Conservation (phyloP, 2,113 vertebrate genomes). For the Addax nasomaculatus region DNA sequence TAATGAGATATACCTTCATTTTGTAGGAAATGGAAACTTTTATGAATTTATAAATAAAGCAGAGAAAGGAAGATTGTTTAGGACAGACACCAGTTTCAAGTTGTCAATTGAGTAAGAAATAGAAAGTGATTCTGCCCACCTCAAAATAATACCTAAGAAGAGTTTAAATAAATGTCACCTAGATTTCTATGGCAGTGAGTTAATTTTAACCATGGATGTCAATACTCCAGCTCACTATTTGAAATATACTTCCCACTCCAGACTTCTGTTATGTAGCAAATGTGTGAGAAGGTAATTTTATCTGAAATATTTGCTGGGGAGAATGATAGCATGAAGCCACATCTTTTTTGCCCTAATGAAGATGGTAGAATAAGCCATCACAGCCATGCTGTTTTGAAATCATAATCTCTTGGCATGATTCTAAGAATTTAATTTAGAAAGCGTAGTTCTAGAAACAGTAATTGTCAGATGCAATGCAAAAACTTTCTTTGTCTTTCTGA, state of each 20-base stretch:
- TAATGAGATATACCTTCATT: background rate
- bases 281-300: background rate
- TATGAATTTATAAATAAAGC: background rate
- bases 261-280: background rate
- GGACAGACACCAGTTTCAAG: background rate
- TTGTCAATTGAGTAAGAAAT: background rate
- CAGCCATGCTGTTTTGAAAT: constrained; percentile 20
- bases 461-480: background rate
- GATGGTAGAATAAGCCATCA: background rate
- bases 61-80: background rate
- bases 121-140: background rate
- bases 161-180: background rate
- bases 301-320: background rate
- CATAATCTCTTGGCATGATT: background rate
- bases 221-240: background rate
- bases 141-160: background rate
- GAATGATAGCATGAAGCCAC: background rate
- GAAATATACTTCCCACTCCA: background rate
- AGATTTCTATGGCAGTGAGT: background rate
- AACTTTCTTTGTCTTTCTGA: background rate
- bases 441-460: background rate
- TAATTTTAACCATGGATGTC: background rate
- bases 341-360: background rate
- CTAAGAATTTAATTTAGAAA: background rate
- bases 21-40: background rate